A percentile compares a stretch with the other conserved stretches of the same genome.
Evolutionary conservation across 92 coral and sea anemone species (phyloP).

Genomic region (Epizoanthus rinbou): DNA sequence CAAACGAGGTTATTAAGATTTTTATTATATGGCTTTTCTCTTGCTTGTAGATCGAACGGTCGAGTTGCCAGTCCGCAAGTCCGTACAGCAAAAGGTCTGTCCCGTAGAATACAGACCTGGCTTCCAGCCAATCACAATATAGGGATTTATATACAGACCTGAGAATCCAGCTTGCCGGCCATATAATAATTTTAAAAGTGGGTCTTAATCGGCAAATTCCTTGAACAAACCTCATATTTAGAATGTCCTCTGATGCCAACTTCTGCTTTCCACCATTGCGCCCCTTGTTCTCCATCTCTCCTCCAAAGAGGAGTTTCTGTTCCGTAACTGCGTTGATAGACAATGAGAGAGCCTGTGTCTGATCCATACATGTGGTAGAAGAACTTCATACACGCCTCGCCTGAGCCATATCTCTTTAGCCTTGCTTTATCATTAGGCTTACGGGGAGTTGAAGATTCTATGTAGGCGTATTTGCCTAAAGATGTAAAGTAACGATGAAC

Average conservation of each 20-base stretch:
- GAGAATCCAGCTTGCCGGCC: too few species aligned
- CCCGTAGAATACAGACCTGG: too few species aligned
- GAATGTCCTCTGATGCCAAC: constrained; percentile 48
- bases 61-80: too few species aligned
- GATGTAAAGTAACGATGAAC: neutral
- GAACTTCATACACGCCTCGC: constrained; percentile 62
- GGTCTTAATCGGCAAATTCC: constrained; percentile 1
- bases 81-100: too few species aligned
- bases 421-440: constrained; percentile 75
- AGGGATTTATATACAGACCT: too few species aligned
- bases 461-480: constrained; percentile 81
- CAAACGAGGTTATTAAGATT: too few species aligned
- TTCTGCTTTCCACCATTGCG: constrained; percentile 66
- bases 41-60: too few species aligned
- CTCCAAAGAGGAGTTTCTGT: constrained; percentile 59
- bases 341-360: constrained; percentile 61
- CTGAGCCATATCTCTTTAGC: constrained; percentile 61
- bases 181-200: too few species aligned
- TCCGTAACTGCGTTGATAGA: constrained; percentile 42
- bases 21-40: too few species aligned
- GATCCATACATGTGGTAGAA: constrained; percentile 81
- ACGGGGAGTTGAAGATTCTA: constrained; percentile 87
- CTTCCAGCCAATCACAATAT: too few species aligned
- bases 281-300: constrained; percentile 65
- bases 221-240: constrained; percentile 60